phyloP scores from a whole-genome alignment of 64 coral and sea anemone genomes.

The Pocillopora damicornis region DNA sequence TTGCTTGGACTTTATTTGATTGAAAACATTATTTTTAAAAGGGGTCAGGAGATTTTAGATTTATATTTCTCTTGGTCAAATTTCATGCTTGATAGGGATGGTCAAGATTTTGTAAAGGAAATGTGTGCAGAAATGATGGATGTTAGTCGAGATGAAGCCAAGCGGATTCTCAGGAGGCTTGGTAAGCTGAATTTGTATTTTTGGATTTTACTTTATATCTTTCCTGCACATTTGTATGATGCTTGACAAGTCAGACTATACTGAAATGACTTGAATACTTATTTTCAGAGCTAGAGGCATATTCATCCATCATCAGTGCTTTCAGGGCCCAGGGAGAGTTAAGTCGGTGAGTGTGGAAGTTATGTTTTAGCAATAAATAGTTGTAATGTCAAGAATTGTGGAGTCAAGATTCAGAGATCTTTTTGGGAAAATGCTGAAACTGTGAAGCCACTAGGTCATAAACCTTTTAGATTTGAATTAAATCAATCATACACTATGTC shows the following conservation, averaged over 20 bases:
- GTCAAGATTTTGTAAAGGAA: neutral
- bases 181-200: slow-evolving; percentile 42
- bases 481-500: too few species aligned
- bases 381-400: too few species aligned
- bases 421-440: too few species aligned
- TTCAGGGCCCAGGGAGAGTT: slow-evolving; percentile 97
- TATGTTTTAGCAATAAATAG: neutral
- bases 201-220: neutral
- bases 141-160: slow-evolving; percentile 92
- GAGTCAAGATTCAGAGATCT: too few species aligned
- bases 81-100: neutral
- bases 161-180: slow-evolving; percentile 88
- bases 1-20: too few species aligned
- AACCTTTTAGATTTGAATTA: too few species aligned
- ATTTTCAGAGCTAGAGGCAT: slow-evolving; percentile 91
- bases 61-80: neutral
- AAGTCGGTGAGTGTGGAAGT: slow-evolving; percentile 56
- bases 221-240: neutral
- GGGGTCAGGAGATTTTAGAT: neutral
- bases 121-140: slow-evolving; percentile 82
- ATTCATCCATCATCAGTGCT: slow-evolving; percentile 93
- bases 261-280: too few species aligned
- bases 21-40: too few species aligned
- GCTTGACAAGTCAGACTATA: neutral
- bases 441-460: too few species aligned